Conservation (phyloP, 2,113 vertebrate genomes). For the Struthio camelus region DNA sequence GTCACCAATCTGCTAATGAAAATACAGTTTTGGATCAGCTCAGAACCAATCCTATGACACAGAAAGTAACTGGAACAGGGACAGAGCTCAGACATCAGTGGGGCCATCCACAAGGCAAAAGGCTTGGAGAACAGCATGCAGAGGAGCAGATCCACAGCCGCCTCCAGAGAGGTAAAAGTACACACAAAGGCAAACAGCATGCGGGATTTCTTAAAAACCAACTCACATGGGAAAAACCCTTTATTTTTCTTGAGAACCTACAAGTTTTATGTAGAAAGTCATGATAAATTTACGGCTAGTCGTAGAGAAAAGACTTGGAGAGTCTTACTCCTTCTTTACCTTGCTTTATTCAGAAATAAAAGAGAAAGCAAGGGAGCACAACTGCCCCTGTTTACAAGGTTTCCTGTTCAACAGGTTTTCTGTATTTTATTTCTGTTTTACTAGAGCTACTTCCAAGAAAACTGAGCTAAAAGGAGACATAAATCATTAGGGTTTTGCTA, state of each 20-base stretch:
- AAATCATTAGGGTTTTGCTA: background rate
- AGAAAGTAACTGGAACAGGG: background rate
- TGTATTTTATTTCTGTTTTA: background rate
- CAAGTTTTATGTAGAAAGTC: background rate
- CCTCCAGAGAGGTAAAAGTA: background rate
- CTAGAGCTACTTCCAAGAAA: background rate
- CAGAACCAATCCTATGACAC: background rate
- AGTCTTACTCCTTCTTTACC: background rate
- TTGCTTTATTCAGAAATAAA: background rate
- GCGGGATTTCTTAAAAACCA: background rate
- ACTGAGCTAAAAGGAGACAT: background rate
- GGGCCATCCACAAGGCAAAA: background rate
- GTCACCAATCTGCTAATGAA: background rate
- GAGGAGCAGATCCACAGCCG: background rate
- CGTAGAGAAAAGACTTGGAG: background rate
- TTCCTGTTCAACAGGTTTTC: background rate
- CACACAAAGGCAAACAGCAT: rapidly evolving
- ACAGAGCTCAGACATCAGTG: background rate
- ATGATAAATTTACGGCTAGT: background rate
- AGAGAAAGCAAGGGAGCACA: background rate
- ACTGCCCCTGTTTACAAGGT: background rate
- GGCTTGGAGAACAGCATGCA: background rate
- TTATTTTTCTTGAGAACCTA: background rate
- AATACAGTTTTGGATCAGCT: rapidly evolving
- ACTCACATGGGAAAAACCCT: background rate